Conservation (phyloP, 2,888 invertebrate species). For the Drosophila vallismaia region DNA sequence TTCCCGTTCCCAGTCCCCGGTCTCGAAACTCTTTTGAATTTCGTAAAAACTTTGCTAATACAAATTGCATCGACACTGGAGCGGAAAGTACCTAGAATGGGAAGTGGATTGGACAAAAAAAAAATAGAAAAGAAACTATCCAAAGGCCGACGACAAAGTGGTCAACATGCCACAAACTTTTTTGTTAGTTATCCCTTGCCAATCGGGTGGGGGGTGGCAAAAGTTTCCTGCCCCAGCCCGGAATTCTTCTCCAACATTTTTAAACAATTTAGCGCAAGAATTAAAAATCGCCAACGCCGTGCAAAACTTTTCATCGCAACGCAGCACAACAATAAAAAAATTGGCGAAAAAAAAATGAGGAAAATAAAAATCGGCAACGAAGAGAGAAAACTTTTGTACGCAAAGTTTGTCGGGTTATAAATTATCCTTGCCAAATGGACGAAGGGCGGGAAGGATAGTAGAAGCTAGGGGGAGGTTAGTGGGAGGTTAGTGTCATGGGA, state of each 20-base stretch:
- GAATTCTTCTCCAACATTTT: constrained; percentile 79
- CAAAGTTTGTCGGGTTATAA: constrained; percentile 81
- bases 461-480: too few species aligned
- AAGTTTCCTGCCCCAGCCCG: constrained; percentile 50
- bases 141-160: constrained; percentile 70
- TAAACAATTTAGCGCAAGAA: constrained; percentile 79
- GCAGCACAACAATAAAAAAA: constrained; percentile 19
- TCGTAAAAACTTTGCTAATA: constrained; percentile 64
- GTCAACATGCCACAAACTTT: constrained; percentile 79
- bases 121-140: constrained; percentile 47
- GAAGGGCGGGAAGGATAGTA: background rate
- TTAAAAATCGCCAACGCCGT: constrained; percentile 79
- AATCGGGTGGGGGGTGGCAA: constrained; percentile 45
- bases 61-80: constrained; percentile 74
- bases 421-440: constrained; percentile 66
- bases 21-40: constrained; percentile 11
- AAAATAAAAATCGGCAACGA: constrained; percentile 4
- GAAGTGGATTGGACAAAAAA: background rate
- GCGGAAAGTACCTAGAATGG: constrained; percentile 62
- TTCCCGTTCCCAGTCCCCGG: background rate
- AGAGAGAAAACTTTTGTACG: constrained; percentile 58
- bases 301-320: constrained; percentile 58
- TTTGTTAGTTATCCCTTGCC: constrained; percentile 51
- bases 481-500: constrained; percentile 2
- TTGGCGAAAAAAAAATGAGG: background rate